Evolutionary conservation across 2,113 vertebrate genomes (phyloP).

Genomic region (Eptesicus fuscus): DNA sequence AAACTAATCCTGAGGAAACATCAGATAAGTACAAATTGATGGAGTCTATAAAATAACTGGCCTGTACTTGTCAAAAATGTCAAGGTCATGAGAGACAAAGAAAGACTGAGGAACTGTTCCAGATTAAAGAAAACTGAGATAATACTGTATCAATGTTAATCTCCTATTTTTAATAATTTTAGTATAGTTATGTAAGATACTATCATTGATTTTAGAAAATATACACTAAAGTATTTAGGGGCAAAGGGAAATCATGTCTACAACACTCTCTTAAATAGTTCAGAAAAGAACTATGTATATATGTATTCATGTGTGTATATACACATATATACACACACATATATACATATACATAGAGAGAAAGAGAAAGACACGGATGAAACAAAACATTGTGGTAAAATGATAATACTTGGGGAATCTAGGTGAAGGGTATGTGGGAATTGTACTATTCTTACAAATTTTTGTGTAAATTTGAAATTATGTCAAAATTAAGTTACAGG

Average conservation of each 20-base stretch:
- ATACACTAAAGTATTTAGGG: conserved; percentile 4
- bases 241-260: conserved; percentile 27
- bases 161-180: conserved; percentile 34
- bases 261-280: neutral
- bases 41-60: conserved; percentile 3
- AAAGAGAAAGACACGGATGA: neutral
- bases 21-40: conserved; percentile 36
- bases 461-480: conserved; percentile 28
- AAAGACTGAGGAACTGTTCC: conserved; percentile 27
- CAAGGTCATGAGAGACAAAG: conserved; percentile 36
- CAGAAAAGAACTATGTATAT: neutral
- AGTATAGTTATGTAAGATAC: conserved; percentile 35
- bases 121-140: conserved; percentile 40
- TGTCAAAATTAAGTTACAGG: conserved; percentile 34
- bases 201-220: conserved; percentile 33
- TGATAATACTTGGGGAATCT: neutral
- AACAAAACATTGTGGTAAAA: conserved; percentile 25
- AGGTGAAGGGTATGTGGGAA: neutral
- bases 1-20: conserved; percentile 32
- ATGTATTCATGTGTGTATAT: neutral
- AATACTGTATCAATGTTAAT: conserved; percentile 8
- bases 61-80: neutral
- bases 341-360: neutral
- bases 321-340: neutral
- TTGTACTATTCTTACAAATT: neutral